Base-by-base conservation (phyloP, 2,888 invertebrate genomes). In the Agrotis clavis region DNA sequence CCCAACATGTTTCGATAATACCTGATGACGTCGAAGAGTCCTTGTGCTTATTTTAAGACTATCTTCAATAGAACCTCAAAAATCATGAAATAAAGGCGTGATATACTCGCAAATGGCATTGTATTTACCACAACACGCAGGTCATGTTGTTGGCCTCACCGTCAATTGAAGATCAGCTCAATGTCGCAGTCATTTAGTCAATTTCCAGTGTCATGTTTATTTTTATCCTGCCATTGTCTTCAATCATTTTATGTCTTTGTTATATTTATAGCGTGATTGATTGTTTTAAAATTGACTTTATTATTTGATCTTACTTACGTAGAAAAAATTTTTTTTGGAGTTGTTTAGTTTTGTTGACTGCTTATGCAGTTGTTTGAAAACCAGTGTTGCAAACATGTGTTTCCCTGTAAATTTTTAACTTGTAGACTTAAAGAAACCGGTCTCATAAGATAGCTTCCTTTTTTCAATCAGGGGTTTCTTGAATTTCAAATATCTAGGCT, bases 101-200 rank as follows among this genome's bases (percentile, higher is more conserved):
- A 13, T 35, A 47, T 41, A 35, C 13, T 51, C 21, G 4, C 35
- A 35, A 21, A 50, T 13, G 19, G 13, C 1, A 25, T 47, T 51
- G 19, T 5, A 30, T 41, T 51, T 11, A 13, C 9, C 18, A 13
- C 16, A 25, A 18, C 25, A 21, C 18, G 9, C 50, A 35, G 19
- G 13, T 47, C 60, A 80, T 21, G 60, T 35, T 11, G 21, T 19
- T 9, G 25, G 73, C n/a, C 21, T 73, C 47, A 48, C 11, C 41
- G 19, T 51, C 68, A 81, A 74, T 70, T 79, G 59, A 57, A 54
- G 66, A 72, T 70, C 60, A 72, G 30, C 67, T 75, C 63, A 62
- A 77, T 84, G 82, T 70, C 74, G 66, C 21, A 73, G 48, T 69
- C 56, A 75, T 73, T 73, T 48, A 61, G 63, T 60, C 64, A 76